These are phyloP conservation scores for Harpalus rubripes DNA, from an alignment of 2,888 invertebrate genomes.

Conservation along the genomic window DNA sequence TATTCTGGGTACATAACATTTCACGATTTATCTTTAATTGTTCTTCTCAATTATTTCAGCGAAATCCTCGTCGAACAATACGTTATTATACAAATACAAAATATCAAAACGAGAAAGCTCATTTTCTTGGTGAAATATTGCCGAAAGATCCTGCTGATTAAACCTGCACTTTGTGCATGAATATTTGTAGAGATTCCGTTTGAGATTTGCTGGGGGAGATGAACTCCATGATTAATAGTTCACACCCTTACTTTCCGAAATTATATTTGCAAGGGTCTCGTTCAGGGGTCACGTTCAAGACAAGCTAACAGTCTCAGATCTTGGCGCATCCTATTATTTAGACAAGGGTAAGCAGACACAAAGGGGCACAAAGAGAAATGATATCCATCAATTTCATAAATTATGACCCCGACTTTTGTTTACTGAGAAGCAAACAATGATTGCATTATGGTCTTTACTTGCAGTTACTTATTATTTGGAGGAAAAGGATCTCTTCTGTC, in stretches of 20 bases:
- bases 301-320: conserved; percentile 22
- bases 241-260: conserved; percentile 43
- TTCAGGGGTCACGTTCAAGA: background rate
- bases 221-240: conserved; percentile 39
- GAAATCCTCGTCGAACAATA: too few species aligned
- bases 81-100: too few species aligned
- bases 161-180: conserved; percentile 13
- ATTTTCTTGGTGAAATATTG: background rate
- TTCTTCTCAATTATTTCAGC: too few species aligned
- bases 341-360: conserved; percentile 9
- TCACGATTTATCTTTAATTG: too few species aligned
- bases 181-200: conserved; percentile 7
- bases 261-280: conserved; percentile 41
- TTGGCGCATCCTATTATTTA: conserved; percentile 28
- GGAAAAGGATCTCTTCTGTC: too few species aligned
- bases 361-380: conserved; percentile 13
- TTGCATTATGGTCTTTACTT: background rate
- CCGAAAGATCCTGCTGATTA: background rate
- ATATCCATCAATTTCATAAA: conserved; percentile 26
- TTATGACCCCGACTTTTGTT: background rate
- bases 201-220: conserved; percentile 12
- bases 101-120: too few species aligned
- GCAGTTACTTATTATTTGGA: background rate
- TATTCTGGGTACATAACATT: too few species aligned
- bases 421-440: background rate